Evolutionary conservation across 1,140 invertebrate genomes (phyloP), one percentile per base, ranked within the genome.

Genomic region (Antheraea mylitta): DNA sequence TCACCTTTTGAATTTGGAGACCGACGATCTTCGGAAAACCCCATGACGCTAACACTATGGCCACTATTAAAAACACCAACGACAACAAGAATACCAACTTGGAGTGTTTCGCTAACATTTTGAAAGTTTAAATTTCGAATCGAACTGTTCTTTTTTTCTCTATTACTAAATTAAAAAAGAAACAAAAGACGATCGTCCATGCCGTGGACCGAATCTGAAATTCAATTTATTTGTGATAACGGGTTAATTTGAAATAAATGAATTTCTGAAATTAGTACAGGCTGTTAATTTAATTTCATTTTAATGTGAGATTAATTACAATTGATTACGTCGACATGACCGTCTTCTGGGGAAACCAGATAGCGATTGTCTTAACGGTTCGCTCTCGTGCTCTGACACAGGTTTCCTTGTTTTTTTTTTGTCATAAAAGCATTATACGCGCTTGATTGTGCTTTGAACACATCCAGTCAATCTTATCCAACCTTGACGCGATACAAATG

Each of bases 1-100:
- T 81, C 73, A 91, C 89, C 79, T 90, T 89, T 66, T 90, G 79
- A 36, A 91, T 83, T 80, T 88, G 86, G 19, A 61, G 77, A 18
- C 74, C 78, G 11, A 90, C 74, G 37, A 91, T 86, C 68, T 84
- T 87, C 61, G 87, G 87, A 60, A 89, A 84, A 7, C 89, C 89
- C 89, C 89, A 91, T 7, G 78, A 60, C 0, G 84, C 87, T 64
- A 91, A 60, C 0, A 86, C 66, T 9, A 91, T 78, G 0, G 87
- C 75, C 3, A 82, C 59, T 3, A 91, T 71, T 37, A 91, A 60
- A 18, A 65, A 78, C 74, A 70, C 76, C 68, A 89, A 36, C 10
- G 89, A 88, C 22, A 79, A 64, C 3, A 58, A 62, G 48, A 91
- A 89, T 68, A 86, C 80, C 30, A 83, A 37, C 66, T 84, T 88